Base-by-base conservation (phyloP, 2,888 invertebrate genomes). In the Eupeodes luniger region DNA sequence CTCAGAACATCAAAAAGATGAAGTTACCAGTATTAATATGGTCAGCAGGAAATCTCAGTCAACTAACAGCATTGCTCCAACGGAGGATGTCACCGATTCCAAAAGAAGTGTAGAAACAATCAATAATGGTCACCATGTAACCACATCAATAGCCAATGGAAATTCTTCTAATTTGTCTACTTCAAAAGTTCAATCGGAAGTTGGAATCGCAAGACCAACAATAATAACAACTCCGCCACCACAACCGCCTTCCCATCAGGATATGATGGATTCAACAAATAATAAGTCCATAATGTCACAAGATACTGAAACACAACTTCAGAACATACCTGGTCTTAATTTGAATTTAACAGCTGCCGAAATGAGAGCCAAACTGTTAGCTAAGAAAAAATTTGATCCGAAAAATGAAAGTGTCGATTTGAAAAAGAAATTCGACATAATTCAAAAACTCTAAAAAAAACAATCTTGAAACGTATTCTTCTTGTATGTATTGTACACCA, bases 261-360 rank as follows among this genome's bases (percentile, higher is more conserved):
- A 14, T 47, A 44, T 66, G 78, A 90, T 14, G 79, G 69, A 47
- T 70, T 77, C 7, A 67, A 40, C 40, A 62, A 62, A 19, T 5
- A 34, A 55, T 55, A 80, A 70, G 67, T 51, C 53, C n/a, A 19
- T 44, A 61, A 27, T 27, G 11, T 11, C 53, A 89, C 53, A 90
- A 88, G 89, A 66, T 78, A 16, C 36, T 69, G 40, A 62, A 62
- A 49, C 51, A 2, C 59, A 59, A 76, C 16, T 79, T 55, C 79
- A 66, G 66, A 59, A 19, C 69, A 90, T 90, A 57, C 89, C 91
- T 11, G 94, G 94, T 85, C 94, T 98, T 84, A 97, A 98, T 94
- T 94, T 98, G 90, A 96, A 96, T 92, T 97, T 98, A 97, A 97
- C 98, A 84, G 98, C 97, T n/a, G 97, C 98, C 64, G 98, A 98